Evolutionary conservation across 2,888 invertebrate genomes (phyloP).

Genomic region (Polyommatus icarus): DNA sequence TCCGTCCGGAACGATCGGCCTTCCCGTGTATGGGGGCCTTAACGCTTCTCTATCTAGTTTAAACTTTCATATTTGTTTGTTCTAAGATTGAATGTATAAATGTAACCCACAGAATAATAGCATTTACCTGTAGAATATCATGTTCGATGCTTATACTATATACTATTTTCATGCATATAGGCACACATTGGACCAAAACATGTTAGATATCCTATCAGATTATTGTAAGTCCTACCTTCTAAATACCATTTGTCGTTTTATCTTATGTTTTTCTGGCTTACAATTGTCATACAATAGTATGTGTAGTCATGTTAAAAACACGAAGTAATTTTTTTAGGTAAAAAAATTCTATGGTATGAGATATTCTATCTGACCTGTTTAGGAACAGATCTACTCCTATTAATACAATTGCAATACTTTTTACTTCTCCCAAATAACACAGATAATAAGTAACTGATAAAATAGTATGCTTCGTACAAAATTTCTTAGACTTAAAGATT

Average conservation of each 20-base stretch:
- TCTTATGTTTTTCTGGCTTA: background rate
- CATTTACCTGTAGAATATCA: background rate
- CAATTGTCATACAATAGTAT: background rate
- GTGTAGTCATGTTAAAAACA: background rate
- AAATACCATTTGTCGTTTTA: background rate
- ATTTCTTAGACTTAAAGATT: background rate
- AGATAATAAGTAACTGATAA: background rate
- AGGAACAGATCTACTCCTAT: background rate
- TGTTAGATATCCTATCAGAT: background rate
- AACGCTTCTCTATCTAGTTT: conserved; percentile 10
- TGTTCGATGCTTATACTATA: background rate
- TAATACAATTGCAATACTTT: background rate
- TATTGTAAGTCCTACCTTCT: background rate
- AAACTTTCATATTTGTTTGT: background rate
- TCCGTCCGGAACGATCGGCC: background rate
- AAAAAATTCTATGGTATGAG: background rate
- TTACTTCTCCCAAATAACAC: background rate
- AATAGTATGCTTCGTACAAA: background rate
- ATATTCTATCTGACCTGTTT: background rate
- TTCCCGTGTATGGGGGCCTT: background rate
- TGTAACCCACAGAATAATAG: background rate
- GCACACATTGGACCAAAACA: conserved; percentile 26
- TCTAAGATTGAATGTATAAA: background rate
- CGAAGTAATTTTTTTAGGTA: background rate
- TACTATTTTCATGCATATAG: background rate